phyloP scores from a whole-genome alignment of 2,888 invertebrate species.

The Cinara cedri region DNA sequence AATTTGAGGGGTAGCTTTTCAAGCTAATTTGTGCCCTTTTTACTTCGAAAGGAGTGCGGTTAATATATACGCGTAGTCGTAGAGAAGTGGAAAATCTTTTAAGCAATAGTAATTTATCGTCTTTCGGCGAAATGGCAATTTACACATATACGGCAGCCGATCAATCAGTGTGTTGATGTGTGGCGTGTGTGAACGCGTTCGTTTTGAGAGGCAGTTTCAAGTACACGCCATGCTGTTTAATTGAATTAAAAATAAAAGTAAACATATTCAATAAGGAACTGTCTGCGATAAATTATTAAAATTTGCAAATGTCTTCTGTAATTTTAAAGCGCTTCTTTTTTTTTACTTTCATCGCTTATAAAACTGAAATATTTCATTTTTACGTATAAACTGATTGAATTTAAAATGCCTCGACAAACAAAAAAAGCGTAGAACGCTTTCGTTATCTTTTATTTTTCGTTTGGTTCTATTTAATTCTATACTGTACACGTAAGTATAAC shows the following conservation, averaged over 20 bases:
- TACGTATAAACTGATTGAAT: too few species aligned
- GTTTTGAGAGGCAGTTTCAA: neutral
- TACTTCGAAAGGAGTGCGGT: constrained; percentile 1
- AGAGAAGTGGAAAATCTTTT: constrained; percentile 44
- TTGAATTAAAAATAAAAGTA: constrained; percentile 23
- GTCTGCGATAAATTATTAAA: too few species aligned
- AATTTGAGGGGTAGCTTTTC: constrained; percentile 47
- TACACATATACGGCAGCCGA: constrained; percentile 43
- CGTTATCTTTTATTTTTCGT: too few species aligned
- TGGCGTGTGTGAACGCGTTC: neutral
- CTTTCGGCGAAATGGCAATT: constrained; percentile 40
- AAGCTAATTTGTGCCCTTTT: constrained; percentile 48
- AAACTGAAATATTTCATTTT: too few species aligned
- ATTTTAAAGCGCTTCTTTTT: too few species aligned
- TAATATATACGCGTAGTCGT: neutral
- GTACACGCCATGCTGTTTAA: constrained; percentile 19
- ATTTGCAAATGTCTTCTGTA: too few species aligned
- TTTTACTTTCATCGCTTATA: too few species aligned
- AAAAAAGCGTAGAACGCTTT: too few species aligned
- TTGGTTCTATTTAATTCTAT: too few species aligned
- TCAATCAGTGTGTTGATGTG: constrained; percentile 52
- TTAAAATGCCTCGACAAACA: too few species aligned
- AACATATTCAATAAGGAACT: neutral
- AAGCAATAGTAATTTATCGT: constrained; percentile 52
- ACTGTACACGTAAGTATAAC: too few species aligned